Conservation (phyloP, 2,888 invertebrate species). For the Polyommatus icarus region DNA sequence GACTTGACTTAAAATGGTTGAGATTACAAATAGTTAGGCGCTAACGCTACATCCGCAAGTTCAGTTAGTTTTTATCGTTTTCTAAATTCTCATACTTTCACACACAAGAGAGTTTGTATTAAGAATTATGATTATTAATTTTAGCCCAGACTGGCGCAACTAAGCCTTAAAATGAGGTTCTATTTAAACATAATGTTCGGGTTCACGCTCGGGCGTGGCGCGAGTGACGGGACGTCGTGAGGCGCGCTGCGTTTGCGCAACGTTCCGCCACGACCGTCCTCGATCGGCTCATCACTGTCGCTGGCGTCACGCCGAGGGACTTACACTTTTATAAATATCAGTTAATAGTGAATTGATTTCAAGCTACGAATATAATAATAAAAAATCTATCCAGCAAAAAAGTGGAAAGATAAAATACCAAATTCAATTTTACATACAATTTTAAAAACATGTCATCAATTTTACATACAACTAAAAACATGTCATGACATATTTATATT, state of each 20-base stretch:
- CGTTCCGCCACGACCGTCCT: slow-evolving; percentile 6
- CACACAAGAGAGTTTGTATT: too few relatives aligned
- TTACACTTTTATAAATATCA: neutral
- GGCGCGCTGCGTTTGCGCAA: slow-evolving; percentile 10
- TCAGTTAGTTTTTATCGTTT: too few relatives aligned
- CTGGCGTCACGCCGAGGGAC: neutral
- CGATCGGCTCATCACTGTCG: neutral
- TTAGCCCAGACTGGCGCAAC: too few relatives aligned
- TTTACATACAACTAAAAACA: too few relatives aligned
- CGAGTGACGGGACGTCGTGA: slow-evolving; percentile 7
- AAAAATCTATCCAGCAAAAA: neutral
- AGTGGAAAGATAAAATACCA: neutral
- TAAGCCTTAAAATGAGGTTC: neutral
- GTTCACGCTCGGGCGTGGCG: slow-evolving; percentile 4
- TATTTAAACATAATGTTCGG: neutral
- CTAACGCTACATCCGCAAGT: too few relatives aligned
- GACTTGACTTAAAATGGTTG: too few relatives aligned
- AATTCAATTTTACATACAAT: too few relatives aligned
- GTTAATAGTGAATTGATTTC: neutral
- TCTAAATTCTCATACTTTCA: too few relatives aligned
- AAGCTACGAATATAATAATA: neutral
- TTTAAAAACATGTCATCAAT: too few relatives aligned
- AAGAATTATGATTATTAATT: too few relatives aligned
- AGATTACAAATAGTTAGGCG: too few relatives aligned
- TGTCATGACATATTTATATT: too few relatives aligned